Conservation (phyloP, 92 coral and sea anemone genomes). For the Chrysogorgia sp. region DNA sequence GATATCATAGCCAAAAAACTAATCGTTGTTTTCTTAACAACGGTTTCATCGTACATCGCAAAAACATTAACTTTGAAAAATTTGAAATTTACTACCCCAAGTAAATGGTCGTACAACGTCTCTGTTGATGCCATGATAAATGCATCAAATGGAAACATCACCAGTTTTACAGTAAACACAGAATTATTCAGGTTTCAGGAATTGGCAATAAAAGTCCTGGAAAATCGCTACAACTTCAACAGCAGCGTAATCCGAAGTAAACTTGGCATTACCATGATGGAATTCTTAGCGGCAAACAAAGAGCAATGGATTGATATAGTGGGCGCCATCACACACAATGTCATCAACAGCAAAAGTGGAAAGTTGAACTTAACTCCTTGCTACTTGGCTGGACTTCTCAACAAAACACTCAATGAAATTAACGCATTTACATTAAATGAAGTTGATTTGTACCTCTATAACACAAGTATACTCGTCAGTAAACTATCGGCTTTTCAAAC, state of each 20-base stretch:
- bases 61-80: not conserved
- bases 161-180: not conserved
- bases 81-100: not conserved
- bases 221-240: constrained; percentile 15
- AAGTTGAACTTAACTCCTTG: constrained; percentile 12
- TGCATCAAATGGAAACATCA: constrained; percentile 20
- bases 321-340: constrained; percentile 1
- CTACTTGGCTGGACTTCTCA: constrained; percentile 26
- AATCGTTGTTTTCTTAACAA: constrained; percentile 3
- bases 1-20: constrained; percentile 4
- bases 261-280: constrained; percentile 10
- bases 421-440: constrained; percentile 17
- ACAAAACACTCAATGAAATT: constrained; percentile 12
- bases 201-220: constrained; percentile 32
- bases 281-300: constrained; percentile 23
- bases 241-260: not conserved
- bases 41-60: constrained; percentile 4
- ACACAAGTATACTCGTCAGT: not conserved
- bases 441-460: constrained; percentile 28
- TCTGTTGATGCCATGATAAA: constrained; percentile 2
- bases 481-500: constrained; percentile 20
- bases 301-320: constrained; percentile 38
- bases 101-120: constrained; percentile 33
- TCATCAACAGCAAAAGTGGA: not conserved
- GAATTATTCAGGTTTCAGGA: constrained; percentile 22